Evolutionary conservation across 2,888 invertebrate genomes (phyloP).

Genomic region (Galeopsomyia nigrocyanea): DNA sequence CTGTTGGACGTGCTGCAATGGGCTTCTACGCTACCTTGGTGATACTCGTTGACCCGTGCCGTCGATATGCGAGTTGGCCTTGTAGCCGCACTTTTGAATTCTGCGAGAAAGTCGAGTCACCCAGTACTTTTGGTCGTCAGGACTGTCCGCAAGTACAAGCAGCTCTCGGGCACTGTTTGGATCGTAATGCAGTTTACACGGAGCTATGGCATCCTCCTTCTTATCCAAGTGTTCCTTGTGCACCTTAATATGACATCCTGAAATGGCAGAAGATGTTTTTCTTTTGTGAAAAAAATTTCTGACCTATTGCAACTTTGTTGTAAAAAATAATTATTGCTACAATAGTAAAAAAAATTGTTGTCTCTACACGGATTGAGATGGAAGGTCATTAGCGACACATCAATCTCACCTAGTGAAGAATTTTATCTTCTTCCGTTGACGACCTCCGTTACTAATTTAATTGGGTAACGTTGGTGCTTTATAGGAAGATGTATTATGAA

Average conservation of each 20-base stretch:
- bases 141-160: conserved; percentile 86
- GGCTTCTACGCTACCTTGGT: conserved; percentile 75
- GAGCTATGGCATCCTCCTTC: conserved; percentile 88
- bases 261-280: not conserved
- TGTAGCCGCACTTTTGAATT: conserved; percentile 93
- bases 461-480: conserved; percentile 18
- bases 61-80: conserved; percentile 78
- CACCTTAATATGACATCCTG: conserved; percentile 96
- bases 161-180: conserved; percentile 94
- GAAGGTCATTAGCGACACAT: too few species aligned
- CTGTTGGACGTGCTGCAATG: conserved; percentile 58
- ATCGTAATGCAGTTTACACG: conserved; percentile 97
- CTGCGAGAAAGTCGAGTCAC: conserved; percentile 91
- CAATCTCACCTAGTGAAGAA: too few species aligned
- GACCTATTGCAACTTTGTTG: not conserved
- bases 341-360: not conserved
- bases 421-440: too few species aligned
- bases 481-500: conserved; percentile 9
- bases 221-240: conserved; percentile 96
- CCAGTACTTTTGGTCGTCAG: conserved; percentile 94
- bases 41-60: conserved; percentile 72
- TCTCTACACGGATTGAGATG: not conserved
- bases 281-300: conserved; percentile 9
- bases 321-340: conserved; percentile 12
- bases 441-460: too few species aligned